Percentiles rank a stretch among this genome's conserved stretches.
Evolutionary conservation across 2,113 vertebrate species (phyloP).

Genomic region (Chiloscyllium plagiosum): DNA sequence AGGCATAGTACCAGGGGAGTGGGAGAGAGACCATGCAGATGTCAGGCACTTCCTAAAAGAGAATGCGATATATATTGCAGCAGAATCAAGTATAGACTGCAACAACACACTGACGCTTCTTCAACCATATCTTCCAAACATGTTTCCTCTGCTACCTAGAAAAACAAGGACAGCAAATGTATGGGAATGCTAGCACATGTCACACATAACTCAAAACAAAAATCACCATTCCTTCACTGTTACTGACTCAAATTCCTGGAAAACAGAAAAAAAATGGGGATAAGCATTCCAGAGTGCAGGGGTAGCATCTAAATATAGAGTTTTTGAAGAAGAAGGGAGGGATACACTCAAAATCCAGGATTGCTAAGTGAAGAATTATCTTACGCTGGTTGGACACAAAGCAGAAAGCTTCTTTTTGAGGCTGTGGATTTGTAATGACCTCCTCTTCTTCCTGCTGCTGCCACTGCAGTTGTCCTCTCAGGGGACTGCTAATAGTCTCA

Average conservation of each 20-base stretch:
- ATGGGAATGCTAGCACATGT: neutral
- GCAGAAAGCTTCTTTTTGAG: neutral
- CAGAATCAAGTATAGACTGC: neutral
- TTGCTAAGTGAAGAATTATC: neutral
- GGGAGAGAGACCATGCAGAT: neutral
- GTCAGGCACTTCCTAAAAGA: neutral
- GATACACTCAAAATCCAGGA: neutral
- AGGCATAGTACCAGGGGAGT: neutral
- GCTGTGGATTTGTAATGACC: neutral
- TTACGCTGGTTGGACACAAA: neutral
- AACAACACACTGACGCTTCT: neutral
- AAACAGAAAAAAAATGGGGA: neutral
- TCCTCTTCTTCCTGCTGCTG: neutral
- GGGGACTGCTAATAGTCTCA: conserved; percentile 30
- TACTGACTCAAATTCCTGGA: neutral
- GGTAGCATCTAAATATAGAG: neutral
- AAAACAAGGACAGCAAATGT: neutral
- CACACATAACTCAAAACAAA: neutral
- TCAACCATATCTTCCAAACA: neutral
- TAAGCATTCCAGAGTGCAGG: neutral
- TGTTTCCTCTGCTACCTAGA: neutral
- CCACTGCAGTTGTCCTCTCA: conserved; percentile 25
- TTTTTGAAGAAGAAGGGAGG: neutral
- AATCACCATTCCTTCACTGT: neutral
- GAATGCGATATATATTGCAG: neutral